phyloP scores from a whole-genome alignment of 1,140 invertebrate species.

The Alviniconcha marisindica region DNA sequence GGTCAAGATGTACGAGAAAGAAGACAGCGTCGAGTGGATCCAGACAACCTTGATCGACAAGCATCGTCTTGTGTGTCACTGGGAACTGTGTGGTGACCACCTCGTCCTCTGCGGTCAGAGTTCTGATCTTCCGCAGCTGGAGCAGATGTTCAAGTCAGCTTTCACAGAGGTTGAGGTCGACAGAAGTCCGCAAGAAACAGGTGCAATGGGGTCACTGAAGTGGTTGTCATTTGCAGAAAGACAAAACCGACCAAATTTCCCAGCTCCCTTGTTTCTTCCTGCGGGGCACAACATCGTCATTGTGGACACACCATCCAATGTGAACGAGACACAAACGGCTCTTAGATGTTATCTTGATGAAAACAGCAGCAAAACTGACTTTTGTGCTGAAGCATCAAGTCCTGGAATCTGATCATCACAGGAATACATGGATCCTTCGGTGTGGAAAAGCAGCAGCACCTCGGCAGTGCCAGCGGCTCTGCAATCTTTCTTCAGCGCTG shows the following conservation, averaged over 20 bases:
- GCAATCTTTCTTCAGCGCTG: no score
- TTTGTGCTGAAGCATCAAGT: no score
- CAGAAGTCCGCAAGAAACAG: background rate
- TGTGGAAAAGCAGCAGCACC: no score
- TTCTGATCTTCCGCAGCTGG: background rate
- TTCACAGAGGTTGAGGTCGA: background rate
- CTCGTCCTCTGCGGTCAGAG: background rate
- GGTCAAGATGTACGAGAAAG: background rate
- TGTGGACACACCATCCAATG: background rate
- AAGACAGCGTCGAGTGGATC: background rate
- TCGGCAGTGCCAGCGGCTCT: no score
- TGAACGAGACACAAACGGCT: background rate
- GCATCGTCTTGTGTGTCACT: background rate
- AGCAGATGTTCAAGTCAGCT: background rate
- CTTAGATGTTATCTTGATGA: background rate
- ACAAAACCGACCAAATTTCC: background rate
- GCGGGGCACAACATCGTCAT: background rate
- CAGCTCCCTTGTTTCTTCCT: background rate
- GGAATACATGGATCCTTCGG: no score
- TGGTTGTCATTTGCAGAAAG: background rate
- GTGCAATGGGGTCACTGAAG: background rate
- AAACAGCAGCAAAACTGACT: no score
- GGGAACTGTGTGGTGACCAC: background rate
- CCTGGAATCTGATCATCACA: no score
- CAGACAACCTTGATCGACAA: background rate